Conservation (phyloP, 1,140 invertebrate genomes). For the Drosophila athabasca region DNA sequence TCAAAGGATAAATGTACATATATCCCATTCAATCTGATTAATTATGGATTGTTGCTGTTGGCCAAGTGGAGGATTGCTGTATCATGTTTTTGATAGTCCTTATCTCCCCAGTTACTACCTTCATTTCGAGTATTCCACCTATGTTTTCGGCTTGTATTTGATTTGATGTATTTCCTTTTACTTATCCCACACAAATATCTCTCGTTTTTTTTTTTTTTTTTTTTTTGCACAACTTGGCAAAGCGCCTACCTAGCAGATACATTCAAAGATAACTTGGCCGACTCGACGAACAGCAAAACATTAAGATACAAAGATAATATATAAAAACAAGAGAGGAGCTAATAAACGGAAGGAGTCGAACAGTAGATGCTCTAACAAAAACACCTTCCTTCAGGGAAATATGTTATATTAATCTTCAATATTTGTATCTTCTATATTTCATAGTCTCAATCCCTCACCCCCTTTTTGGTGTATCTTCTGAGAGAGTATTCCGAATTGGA, state of each 20-base stretch:
- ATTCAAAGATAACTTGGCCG: constrained; percentile 47
- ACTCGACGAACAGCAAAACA: constrained; percentile 57
- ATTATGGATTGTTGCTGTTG: too few species aligned
- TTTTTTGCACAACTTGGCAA: constrained; percentile 30
- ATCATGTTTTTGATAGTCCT: neutral
- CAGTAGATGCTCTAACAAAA: neutral
- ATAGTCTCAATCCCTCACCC: too few species aligned
- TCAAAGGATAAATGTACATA: too few species aligned
- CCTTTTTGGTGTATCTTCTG: constrained; percentile 7
- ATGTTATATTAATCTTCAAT: too few species aligned
- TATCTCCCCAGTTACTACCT: constrained; percentile 19
- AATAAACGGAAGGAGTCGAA: neutral
- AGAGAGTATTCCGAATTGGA: neutral
- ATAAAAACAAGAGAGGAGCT: constrained; percentile 16
- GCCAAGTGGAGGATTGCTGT: neutral
- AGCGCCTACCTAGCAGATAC: constrained; percentile 64
- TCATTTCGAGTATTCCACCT: constrained; percentile 6
- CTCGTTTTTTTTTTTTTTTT: constrained; percentile 19
- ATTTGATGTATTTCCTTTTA: constrained; percentile 19
- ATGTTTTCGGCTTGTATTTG: constrained; percentile 22
- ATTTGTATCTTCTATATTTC: neutral
- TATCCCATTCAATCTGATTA: too few species aligned
- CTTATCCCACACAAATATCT: constrained; percentile 34
- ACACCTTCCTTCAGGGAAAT: neutral
- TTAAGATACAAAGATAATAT: constrained; percentile 59